Conservation (phyloP, 2,797 vertebrate genomes). For the Pygocentrus nattereri region DNA sequence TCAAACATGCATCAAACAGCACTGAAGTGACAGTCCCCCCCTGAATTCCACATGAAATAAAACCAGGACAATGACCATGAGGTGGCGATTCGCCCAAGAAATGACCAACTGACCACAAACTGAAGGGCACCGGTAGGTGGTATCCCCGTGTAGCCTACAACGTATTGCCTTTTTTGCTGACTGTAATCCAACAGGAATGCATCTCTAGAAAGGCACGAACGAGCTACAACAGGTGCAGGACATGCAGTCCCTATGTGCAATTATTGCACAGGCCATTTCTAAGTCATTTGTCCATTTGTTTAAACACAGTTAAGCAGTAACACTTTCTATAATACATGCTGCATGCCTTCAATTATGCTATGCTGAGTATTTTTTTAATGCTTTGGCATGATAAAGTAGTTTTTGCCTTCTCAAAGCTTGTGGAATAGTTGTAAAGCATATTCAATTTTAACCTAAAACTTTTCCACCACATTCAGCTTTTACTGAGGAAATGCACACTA, state of each 20-base stretch:
- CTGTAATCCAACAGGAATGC: slow-evolving; percentile 10
- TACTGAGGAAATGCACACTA: too few species aligned
- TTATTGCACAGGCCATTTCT: not conserved
- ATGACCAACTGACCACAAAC: not conserved
- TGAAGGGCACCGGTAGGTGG: not conserved
- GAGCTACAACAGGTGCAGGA: slow-evolving; percentile 58
- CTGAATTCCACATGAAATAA: not conserved
- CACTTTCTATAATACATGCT: not conserved
- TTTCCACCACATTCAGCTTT: too few species aligned
- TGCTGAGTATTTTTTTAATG: too few species aligned
- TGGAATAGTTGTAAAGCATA: not conserved
- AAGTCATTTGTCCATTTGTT: slow-evolving; percentile 1
- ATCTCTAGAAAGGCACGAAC: not conserved
- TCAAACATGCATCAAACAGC: not conserved
- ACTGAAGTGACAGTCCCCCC: not conserved
- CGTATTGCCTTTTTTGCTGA: slow-evolving; percentile 7
- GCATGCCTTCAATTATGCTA: not conserved
- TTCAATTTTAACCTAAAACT: too few species aligned
- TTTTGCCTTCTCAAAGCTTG: too few species aligned
- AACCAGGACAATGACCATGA: not conserved
- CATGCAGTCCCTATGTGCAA: slow-evolving; percentile 26
- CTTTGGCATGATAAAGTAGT: too few species aligned
- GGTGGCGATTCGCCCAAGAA: not conserved
- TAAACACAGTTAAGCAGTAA: not conserved
- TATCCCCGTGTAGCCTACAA: not conserved